Evolutionary conservation across 2,113 vertebrate species (phyloP).

Genomic region (Anhinga anhinga): DNA sequence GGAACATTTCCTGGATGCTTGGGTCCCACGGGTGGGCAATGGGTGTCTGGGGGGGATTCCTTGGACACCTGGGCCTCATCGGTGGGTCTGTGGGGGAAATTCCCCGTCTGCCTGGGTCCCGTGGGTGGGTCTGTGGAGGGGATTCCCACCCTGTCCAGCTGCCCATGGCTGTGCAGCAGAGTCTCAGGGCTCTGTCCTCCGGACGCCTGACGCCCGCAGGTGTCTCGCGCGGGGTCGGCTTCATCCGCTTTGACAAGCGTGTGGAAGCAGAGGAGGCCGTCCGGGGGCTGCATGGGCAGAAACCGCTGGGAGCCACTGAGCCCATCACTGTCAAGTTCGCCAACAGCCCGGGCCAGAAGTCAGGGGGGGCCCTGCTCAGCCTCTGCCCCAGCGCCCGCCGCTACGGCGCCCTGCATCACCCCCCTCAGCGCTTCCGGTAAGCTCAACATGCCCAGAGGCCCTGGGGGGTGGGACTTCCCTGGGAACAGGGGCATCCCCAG

Average conservation of each 20-base stretch:
- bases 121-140: neutral
- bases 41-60: neutral
- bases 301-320: conserved; percentile 88
- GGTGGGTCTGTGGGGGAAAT: too few species aligned
- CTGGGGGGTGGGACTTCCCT: neutral
- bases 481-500: too few species aligned
- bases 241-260: conserved; percentile 96
- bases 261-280: conserved; percentile 96
- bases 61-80: accelerated
- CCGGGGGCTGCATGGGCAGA: conserved; percentile 94
- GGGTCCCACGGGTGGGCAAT: too few species aligned
- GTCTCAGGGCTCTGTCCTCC: conserved; percentile 34
- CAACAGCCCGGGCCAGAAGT: conserved; percentile 97
- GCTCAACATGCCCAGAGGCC: accelerated
- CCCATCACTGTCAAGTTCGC: conserved; percentile 98
- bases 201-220: conserved; percentile 70
- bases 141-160: too few species aligned
- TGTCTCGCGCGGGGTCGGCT: conserved; percentile 92
- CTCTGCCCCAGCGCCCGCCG: conserved; percentile 92
- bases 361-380: conserved; percentile 90
- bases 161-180: neutral
- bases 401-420: conserved; percentile 90
- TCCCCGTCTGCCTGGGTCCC: too few species aligned
- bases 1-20: neutral
- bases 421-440: conserved; percentile 94